These are phyloP conservation scores for Bursaphelenchus okinawaensis DNA, from an alignment of 2,888 invertebrate genomes.

Conservation along the genomic window DNA sequence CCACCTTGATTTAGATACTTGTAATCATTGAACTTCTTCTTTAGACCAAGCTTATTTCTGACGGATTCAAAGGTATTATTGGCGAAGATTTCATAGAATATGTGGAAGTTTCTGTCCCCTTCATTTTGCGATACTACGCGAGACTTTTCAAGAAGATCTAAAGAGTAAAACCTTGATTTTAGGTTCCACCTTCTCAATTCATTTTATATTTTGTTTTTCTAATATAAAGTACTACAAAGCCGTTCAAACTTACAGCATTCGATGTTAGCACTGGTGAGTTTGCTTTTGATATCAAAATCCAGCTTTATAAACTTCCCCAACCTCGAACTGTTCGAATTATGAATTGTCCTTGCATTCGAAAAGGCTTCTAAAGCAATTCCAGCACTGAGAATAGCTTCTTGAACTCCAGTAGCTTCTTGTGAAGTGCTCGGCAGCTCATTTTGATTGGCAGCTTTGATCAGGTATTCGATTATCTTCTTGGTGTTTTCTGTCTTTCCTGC, in stretches of 20 bases:
- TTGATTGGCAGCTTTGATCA: conserved; percentile 23
- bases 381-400: conserved; percentile 26
- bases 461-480: conserved; percentile 62
- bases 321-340: conserved; percentile 53
- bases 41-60: conserved; percentile 17
- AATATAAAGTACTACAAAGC: too few relatives aligned
- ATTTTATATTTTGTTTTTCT: too few relatives aligned
- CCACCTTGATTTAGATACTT: conserved; percentile 39
- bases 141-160: conserved; percentile 60
- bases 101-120: conserved; percentile 68
- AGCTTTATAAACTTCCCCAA: conserved; percentile 56
- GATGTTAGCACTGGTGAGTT: conserved; percentile 45
- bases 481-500: conserved; percentile 66
- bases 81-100: conserved; percentile 66
- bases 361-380: conserved; percentile 49
- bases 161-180: too few relatives aligned
- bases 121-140: conserved; percentile 66
- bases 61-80: conserved; percentile 26
- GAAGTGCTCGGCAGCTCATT: conserved; percentile 1
- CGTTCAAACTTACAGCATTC: conserved; percentile 54
- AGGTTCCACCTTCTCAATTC: too few relatives aligned
- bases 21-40: conserved; percentile 22
- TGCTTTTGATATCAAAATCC: conserved; percentile 42
- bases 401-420: conserved; percentile 10
- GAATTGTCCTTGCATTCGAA: conserved; percentile 53